Percentiles rank a stretch among this genome's conserved stretches.
Conservation (phyloP, 2,888 invertebrate species). For the Lasioglossum marginatum region DNA sequence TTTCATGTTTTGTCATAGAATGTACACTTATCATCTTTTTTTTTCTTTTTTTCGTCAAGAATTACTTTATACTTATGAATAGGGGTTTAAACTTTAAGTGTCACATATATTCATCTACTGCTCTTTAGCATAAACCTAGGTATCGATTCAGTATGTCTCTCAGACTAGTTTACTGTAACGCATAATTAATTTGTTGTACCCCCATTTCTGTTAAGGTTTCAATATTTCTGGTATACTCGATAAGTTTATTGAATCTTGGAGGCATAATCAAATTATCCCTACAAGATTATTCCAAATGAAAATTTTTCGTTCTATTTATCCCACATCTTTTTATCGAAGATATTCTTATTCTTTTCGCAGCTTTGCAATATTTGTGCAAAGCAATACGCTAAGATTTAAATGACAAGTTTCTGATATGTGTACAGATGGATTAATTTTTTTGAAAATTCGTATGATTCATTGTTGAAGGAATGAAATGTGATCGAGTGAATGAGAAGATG, state of each 20-base stretch:
- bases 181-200: slow-evolving; percentile 40
- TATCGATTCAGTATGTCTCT: slow-evolving; percentile 44
- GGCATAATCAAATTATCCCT: slow-evolving; percentile 46
- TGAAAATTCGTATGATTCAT: slow-evolving; percentile 22
- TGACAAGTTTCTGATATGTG: slow-evolving; percentile 54
- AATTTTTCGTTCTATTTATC: slow-evolving; percentile 56
- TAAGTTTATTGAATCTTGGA: slow-evolving; percentile 24
- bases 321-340: slow-evolving; percentile 43
- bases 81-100: slow-evolving; percentile 41
- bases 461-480: slow-evolving; percentile 22
- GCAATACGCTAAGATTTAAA: slow-evolving; percentile 46
- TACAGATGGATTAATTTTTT: slow-evolving; percentile 47
- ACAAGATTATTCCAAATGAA: slow-evolving; percentile 19
- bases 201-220: slow-evolving; percentile 39
- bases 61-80: slow-evolving; percentile 43
- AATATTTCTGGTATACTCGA: slow-evolving; percentile 39
- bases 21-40: slow-evolving; percentile 28
- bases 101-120: slow-evolving; percentile 45
- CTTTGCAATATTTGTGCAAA: slow-evolving; percentile 56
- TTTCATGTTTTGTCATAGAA: slow-evolving; percentile 27
- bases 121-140: slow-evolving; percentile 49
- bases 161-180: slow-evolving; percentile 48
- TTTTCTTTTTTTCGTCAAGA: slow-evolving; percentile 17
- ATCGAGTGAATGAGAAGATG: slow-evolving; percentile 36
- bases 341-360: slow-evolving; percentile 57